Conservation (phyloP, 2,888 invertebrate species). For the Keiferia lycopersicella region DNA sequence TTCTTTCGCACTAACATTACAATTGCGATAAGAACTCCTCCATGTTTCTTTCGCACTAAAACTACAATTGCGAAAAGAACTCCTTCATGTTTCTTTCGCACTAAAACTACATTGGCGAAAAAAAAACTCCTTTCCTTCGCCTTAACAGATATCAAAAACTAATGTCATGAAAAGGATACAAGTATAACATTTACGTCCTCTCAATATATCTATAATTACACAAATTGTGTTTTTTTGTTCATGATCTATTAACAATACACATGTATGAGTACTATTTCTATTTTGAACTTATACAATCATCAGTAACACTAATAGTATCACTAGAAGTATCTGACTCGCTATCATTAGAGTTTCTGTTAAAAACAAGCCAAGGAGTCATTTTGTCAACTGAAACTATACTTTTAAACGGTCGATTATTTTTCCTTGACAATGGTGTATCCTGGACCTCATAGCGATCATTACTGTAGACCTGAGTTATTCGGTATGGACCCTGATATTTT, state of each 20-base stretch:
- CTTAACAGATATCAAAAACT: neutral
- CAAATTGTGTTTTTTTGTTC: neutral
- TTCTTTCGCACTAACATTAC: neutral
- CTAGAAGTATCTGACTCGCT: neutral
- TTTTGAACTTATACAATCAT: neutral
- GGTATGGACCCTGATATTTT: conserved; percentile 33
- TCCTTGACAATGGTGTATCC: conserved; percentile 23
- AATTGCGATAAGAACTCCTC: neutral
- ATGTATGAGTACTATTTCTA: neutral
- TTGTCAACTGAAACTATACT: conserved; percentile 6
- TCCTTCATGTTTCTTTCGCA: conserved; percentile 8
- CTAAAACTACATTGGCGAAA: neutral
- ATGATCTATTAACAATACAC: neutral
- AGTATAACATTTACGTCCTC: neutral
- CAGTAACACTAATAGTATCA: neutral
- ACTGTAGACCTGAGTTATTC: conserved; percentile 29
- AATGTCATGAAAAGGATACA: neutral
- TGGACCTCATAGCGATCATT: conserved; percentile 29
- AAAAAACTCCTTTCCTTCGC: conserved; percentile 7
- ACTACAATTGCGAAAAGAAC: neutral
- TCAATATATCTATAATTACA: neutral
- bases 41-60: conserved; percentile 4
- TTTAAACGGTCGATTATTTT: conserved; percentile 7
- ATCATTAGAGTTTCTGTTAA: neutral
- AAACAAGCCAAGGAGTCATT: conserved; percentile 8